A percentile compares a stretch with the other conserved stretches of the same genome.
These are phyloP conservation scores for Dendroctonus valens DNA, from an alignment of 1,140 invertebrate genomes.

Conservation along the genomic window DNA sequence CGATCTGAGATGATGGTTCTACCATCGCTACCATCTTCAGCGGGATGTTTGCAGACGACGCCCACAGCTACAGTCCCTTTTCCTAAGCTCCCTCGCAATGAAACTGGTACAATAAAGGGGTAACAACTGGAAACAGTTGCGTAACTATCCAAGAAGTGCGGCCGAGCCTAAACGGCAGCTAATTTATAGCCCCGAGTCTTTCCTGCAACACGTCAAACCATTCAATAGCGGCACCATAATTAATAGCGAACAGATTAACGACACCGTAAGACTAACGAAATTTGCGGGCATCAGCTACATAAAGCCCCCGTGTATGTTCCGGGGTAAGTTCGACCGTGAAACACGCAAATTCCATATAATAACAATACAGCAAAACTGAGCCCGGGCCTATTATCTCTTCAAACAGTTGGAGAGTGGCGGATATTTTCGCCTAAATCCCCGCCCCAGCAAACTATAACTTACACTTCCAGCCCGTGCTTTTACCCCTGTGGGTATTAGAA, in stretches of 20 bases:
- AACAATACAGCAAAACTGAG: slow-evolving; percentile 21
- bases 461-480: slow-evolving; percentile 9
- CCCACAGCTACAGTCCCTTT: too few relatives aligned
- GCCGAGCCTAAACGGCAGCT: slow-evolving; percentile 1
- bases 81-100: too few relatives aligned
- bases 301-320: slow-evolving; percentile 5
- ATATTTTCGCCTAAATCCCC: slow-evolving; percentile 14
- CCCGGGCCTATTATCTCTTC: slow-evolving; percentile 23
- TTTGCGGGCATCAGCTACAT: neutral
- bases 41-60: too few relatives aligned
- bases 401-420: slow-evolving; percentile 18
- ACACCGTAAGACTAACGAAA: neutral
- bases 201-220: neutral
- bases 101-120: too few relatives aligned
- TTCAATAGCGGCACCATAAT: neutral
- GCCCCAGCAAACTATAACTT: slow-evolving; percentile 16
- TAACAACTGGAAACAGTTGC: too few relatives aligned
- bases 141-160: neutral
- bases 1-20: too few relatives aligned
- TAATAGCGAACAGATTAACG: neutral
- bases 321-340: neutral
- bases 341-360: slow-evolving; percentile 26
- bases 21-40: too few relatives aligned
- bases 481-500: slow-evolving; percentile 13
- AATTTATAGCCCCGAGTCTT: neutral